Evolutionary conservation across 1,140 invertebrate species (phyloP), one percentile per base, ranked within the genome.

Genomic region (Hyles euphorbiae): DNA sequence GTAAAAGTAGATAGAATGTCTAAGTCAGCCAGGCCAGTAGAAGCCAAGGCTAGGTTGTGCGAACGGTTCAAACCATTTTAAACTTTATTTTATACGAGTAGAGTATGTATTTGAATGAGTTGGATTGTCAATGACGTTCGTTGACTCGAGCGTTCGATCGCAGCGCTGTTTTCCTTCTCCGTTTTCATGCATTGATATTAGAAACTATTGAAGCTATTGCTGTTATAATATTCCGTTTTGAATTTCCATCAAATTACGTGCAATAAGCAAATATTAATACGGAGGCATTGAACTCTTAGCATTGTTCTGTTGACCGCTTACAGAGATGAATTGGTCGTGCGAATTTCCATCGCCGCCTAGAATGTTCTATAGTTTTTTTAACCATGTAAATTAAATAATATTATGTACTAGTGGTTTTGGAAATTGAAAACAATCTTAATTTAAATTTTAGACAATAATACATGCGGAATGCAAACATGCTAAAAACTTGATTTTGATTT

Each of bases 1-100:
- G 83, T 88, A 88, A 88, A 87, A 88, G 86, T 88, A 86, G 86
- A 87, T 88, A 88, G 86, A 88, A 88, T 87, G 86, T 88, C 86
- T 88, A 88, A 88, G 86, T 88, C 86, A 88, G 86, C 83, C 78
- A 87, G 83, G 86, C 83, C 83, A 87, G 83, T 87, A 83, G 70
- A 72, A 88, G 86, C 86, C 86, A 88, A 88, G 86, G 86, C 86
- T 88, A 88, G 80, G 74, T 85, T 84, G 78, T 68, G 67, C 56
- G 62, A 62, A 34, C 12, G 34, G 5, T 46, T 2, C 72, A 67
- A 46, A 59, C 10, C 8, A 80, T 58, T 75, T 63, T 74, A 60
- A 68, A 76, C 81, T 64, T 56, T 84, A 74, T 68, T 58, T n/a
- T 9, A 8, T 58, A 33, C 5, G 1, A 0, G 34, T 70, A 81